Evolutionary conservation across 2,888 invertebrate species (phyloP).

Genomic region (Machimus atricapillus): DNA sequence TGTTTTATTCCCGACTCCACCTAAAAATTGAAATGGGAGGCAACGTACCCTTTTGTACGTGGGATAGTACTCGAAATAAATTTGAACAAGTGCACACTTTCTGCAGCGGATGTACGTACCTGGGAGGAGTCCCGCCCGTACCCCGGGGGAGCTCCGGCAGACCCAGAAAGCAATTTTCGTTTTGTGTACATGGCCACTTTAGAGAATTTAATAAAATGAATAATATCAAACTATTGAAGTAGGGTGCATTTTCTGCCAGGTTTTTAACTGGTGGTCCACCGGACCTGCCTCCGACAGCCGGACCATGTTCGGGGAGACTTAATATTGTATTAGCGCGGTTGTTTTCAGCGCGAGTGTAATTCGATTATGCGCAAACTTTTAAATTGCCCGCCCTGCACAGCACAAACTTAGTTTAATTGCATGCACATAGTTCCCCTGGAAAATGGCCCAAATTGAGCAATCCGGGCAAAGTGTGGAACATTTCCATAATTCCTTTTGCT

Average conservation of each 20-base stretch:
- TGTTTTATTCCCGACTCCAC: conserved; percentile 28
- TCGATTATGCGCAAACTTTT: background rate
- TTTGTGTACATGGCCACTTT: conserved; percentile 24
- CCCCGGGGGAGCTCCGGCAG: background rate
- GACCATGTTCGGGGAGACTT: background rate
- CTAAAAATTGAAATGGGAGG: conserved; percentile 31
- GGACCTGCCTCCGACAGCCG: background rate
- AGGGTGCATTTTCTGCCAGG: background rate
- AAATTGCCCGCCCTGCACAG: background rate
- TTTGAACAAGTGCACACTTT: conserved; percentile 34
- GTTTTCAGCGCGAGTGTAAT: background rate
- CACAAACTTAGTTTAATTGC: background rate
- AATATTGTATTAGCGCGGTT: background rate
- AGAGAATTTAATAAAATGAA: conserved; percentile 3
- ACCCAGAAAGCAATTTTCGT: conserved; percentile 13
- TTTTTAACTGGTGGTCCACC: background rate
- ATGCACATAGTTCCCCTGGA: background rate
- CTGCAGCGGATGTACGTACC: conserved; percentile 3
- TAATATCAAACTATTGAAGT: background rate
- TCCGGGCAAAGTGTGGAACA: background rate
- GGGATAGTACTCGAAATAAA: conserved; percentile 33
- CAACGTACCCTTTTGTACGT: conserved; percentile 20
- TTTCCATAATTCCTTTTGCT: background rate
- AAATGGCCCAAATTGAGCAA: background rate
- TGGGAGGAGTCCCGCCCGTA: background rate